Percentiles rank a stretch among this genome's conserved stretches.
phyloP scores from a whole-genome alignment of 2,113 vertebrate species.

The Cariama cristata region DNA sequence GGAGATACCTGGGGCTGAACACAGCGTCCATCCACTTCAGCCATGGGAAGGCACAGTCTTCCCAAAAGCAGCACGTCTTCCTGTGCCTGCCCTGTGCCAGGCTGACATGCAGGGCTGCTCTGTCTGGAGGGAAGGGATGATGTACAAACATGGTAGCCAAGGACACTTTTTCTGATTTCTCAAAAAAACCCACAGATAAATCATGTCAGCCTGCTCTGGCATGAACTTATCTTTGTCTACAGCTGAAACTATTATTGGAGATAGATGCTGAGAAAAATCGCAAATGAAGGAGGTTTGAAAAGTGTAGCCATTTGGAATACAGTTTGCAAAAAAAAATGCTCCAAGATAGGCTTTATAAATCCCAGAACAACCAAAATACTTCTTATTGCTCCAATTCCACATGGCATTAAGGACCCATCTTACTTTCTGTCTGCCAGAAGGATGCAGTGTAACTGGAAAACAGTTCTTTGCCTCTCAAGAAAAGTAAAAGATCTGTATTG shows the following conservation, averaged over 20 bases:
- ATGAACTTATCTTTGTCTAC: background rate
- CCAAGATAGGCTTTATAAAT: background rate
- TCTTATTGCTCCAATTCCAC: background rate
- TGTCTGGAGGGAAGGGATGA: background rate
- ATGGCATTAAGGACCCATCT: background rate
- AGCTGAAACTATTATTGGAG: background rate
- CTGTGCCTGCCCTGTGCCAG: rapidly evolving
- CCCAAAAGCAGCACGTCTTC: background rate
- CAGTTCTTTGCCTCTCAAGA: background rate
- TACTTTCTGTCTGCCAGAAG: background rate
- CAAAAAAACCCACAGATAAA: background rate
- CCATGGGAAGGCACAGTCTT: background rate
- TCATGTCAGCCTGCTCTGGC: background rate
- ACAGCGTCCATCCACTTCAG: no score
- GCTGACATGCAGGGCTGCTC: background rate
- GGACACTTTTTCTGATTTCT: background rate
- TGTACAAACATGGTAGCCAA: background rate
- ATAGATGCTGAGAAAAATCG: background rate
- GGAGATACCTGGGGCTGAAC: background rate
- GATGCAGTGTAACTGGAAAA: background rate
- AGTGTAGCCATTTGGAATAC: background rate
- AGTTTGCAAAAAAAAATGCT: background rate
- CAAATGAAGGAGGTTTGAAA: background rate
- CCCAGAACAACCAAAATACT: background rate
- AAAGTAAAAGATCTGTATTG: background rate